Evolutionary conservation across 2,113 vertebrate genomes (phyloP).

Genomic region (Oreocharis arfaki): DNA sequence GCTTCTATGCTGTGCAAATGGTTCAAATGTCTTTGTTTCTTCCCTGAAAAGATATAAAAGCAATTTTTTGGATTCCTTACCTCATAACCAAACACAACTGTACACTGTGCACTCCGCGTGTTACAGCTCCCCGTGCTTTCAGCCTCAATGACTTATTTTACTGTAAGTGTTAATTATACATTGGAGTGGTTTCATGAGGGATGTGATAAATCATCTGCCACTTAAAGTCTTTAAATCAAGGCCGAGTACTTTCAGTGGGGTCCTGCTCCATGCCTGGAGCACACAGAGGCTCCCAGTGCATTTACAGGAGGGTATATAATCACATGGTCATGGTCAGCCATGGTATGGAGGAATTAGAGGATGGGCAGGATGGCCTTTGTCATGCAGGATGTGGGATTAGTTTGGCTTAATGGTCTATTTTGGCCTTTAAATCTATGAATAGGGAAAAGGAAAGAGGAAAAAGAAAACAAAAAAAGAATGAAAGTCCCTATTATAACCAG

Average conservation of each 20-base stretch:
- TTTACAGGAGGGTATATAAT: not conserved
- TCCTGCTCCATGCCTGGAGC: not conserved
- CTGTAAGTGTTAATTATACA: slow-evolving; percentile 22
- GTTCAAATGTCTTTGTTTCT: not conserved
- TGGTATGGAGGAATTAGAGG: not conserved
- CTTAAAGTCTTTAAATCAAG: slow-evolving; percentile 22
- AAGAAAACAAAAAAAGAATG: not conserved
- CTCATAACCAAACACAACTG: not conserved
- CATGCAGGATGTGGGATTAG: slow-evolving; percentile 22
- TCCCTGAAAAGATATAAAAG: not conserved
- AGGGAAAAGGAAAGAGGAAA: not conserved
- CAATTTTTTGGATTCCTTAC: not conserved
- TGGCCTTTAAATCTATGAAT: not conserved
- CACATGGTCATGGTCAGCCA: not conserved
- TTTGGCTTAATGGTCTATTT: slow-evolving; percentile 1
- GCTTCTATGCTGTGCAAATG: not conserved
- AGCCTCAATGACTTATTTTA: not conserved
- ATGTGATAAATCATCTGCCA: not conserved
- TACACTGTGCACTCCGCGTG: not conserved
- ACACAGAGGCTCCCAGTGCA: not conserved
- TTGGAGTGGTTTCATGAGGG: not conserved
- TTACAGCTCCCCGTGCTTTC: not conserved
- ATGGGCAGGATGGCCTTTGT: not conserved
- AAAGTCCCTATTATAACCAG: not conserved
- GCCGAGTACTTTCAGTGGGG: not conserved